Percentiles rank a stretch among this genome's conserved stretches.
Conservation (phyloP, 1,140 invertebrate genomes). For the Papilio helenus region DNA sequence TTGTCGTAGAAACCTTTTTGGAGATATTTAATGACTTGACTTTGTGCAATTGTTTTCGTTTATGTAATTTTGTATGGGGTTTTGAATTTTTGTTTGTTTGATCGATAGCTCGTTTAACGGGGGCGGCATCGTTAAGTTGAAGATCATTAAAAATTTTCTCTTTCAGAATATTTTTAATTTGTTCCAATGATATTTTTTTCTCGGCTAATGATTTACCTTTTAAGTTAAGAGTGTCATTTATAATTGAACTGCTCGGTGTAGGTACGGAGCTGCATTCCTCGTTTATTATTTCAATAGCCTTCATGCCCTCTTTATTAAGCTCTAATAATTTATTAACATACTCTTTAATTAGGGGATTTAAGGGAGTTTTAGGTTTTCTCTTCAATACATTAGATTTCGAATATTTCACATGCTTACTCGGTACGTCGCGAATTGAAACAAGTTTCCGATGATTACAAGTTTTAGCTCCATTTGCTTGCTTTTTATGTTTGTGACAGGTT, state of each 20-base stretch:
- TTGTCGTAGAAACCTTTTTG: constrained; percentile 55
- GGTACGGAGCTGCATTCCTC: constrained; percentile 81
- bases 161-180: constrained; percentile 69
- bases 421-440: neutral
- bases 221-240: constrained; percentile 71
- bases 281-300: constrained; percentile 78
- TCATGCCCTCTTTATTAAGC: constrained; percentile 79
- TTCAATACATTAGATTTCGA: neutral
- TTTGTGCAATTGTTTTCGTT: constrained; percentile 66
- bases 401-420: constrained; percentile 22
- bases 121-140: constrained; percentile 38
- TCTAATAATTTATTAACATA: constrained; percentile 81
- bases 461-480: neutral
- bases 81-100: constrained; percentile 46
- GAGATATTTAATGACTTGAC: constrained; percentile 76
- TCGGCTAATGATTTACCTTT: constrained; percentile 44
- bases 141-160: constrained; percentile 60
- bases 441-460: neutral
- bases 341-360: constrained; percentile 72
- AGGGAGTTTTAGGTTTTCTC: constrained; percentile 41
- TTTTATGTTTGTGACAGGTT: constrained; percentile 41
- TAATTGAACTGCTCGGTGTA: constrained; percentile 82
- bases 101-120: constrained; percentile 39
- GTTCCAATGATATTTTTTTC: constrained; percentile 70
- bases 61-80: constrained; percentile 42